Conservation (phyloP, 2,888 invertebrate species). For the Pheosia tremula region DNA sequence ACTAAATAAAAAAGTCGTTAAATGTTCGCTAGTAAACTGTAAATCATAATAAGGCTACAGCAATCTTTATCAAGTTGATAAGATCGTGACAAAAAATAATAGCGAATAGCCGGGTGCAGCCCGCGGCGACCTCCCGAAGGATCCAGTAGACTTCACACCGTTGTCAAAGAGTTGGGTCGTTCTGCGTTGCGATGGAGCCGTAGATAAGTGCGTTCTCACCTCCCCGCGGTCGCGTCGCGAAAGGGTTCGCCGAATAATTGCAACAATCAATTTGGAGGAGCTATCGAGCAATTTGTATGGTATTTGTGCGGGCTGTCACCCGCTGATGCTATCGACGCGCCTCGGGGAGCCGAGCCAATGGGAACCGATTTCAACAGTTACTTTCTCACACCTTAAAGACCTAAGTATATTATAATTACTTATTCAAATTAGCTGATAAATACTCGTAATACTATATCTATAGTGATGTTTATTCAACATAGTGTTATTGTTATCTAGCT, state of each 20-base stretch:
- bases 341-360: slow-evolving; percentile 72
- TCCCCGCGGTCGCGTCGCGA: slow-evolving; percentile 77
- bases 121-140: slow-evolving; percentile 68
- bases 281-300: slow-evolving; percentile 83
- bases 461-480: neutral
- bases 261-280: slow-evolving; percentile 83
- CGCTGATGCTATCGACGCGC: slow-evolving; percentile 77
- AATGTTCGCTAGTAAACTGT: slow-evolving; percentile 51
- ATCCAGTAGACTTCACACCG: slow-evolving; percentile 69
- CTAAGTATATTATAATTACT: slow-evolving; percentile 20
- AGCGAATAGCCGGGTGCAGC: slow-evolving; percentile 54
- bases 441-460: too few relatives aligned
- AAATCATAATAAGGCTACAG: slow-evolving; percentile 60
- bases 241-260: slow-evolving; percentile 83
- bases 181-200: slow-evolving; percentile 57
- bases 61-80: slow-evolving; percentile 55
- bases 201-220: slow-evolving; percentile 82
- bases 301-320: slow-evolving; percentile 84
- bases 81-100: slow-evolving; percentile 75
- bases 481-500: neutral
- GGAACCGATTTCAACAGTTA: slow-evolving; percentile 68
- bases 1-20: slow-evolving; percentile 49
- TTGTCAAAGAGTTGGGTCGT: slow-evolving; percentile 76
- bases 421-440: neutral
- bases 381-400: slow-evolving; percentile 77